Base-by-base conservation (phyloP, 2,113 vertebrate genomes). In the western clawed frog (Xenopus tropicalis) region DNA sequence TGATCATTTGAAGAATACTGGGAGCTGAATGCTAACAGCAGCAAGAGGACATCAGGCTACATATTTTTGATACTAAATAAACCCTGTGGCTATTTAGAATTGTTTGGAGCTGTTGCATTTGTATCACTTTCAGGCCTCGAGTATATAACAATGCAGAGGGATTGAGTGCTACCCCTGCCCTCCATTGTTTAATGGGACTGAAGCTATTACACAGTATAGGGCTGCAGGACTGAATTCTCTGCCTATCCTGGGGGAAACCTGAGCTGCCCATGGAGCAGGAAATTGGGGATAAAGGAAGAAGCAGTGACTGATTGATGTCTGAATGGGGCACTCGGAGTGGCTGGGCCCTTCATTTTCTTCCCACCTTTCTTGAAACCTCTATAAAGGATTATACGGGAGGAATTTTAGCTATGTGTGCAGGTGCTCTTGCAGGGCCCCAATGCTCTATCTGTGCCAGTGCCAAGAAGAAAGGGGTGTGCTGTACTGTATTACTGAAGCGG, bases 281-380 rank as follows among this genome's bases (percentile, higher is more conserved):
- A 74, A 74, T 69, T 74, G 56, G 65, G 72, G 65, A 68, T 74
- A 74, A 74, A 69, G 71, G 65, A 61, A 74, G 72, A 74, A 61
- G 72, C 65, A 68, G 23, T 54, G 61, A 62, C 24, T 74, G 72
- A 74, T 69, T 74, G 72, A 68, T 69, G 72, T 69, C 57, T 74
- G 66, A 74, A 74, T 74, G 65, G 19, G 12, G 65, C 23, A 66
- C 59, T 69, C 67, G 29, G 57, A 68, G 65, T 62, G 57, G 72
- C 57, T 46, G 44, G 72, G 20, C 21, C 56, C 57, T 67, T 51
- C 65, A 22, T 69, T 61, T 67, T 69, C 57, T 74, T 74, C 65
- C 58, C 46, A 74, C 65, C 72, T 68, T 74, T 74, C 56, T 74
- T 9, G 52, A 65, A 74, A 44, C 29, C 57, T 51, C 13, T 51